Conservation (phyloP, 2,888 invertebrate genomes). For the Sarcophaga variegata region DNA sequence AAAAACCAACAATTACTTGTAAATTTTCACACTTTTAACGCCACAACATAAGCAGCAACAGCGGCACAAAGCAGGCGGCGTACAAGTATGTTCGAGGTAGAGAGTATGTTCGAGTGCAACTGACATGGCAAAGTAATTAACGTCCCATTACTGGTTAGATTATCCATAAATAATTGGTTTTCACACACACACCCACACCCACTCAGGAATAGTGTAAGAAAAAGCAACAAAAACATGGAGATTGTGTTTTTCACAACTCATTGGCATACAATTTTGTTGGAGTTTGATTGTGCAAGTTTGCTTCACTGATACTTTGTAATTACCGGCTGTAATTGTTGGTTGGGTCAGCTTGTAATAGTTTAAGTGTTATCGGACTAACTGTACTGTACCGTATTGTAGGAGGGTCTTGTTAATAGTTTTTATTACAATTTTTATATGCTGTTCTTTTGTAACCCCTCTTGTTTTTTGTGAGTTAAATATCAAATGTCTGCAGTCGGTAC, state of each 20-base stretch:
- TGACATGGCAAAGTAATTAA: slow-evolving; percentile 80
- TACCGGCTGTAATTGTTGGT: slow-evolving; percentile 21
- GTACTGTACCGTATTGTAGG: slow-evolving; percentile 12
- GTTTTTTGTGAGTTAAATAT: background rate
- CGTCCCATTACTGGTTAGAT: slow-evolving; percentile 81
- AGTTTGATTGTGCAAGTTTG: slow-evolving; percentile 59
- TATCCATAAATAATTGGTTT: slow-evolving; percentile 81
- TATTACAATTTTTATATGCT: background rate
- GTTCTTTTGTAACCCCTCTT: background rate
- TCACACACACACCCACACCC: slow-evolving; percentile 58
- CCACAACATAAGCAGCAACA: background rate
- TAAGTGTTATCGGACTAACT: slow-evolving; percentile 22
- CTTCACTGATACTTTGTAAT: slow-evolving; percentile 58
- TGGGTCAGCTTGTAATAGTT: slow-evolving; percentile 51
- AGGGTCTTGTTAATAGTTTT: slow-evolving; percentile 60
- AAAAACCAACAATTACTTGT: slow-evolving; percentile 60
- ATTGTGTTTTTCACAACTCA: slow-evolving; percentile 30
- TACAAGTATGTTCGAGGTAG: slow-evolving; percentile 8
- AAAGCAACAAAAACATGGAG: background rate
- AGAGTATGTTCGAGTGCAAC: slow-evolving; percentile 68
- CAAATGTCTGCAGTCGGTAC: background rate
- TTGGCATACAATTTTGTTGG: slow-evolving; percentile 48
- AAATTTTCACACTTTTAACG: slow-evolving; percentile 60
- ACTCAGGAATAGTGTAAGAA: background rate
- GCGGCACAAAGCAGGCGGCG: background rate